Percentiles rank a stretch among this genome's conserved stretches.
Conservation (phyloP, 2,888 invertebrate species). For the Punctoribates punctum region DNA sequence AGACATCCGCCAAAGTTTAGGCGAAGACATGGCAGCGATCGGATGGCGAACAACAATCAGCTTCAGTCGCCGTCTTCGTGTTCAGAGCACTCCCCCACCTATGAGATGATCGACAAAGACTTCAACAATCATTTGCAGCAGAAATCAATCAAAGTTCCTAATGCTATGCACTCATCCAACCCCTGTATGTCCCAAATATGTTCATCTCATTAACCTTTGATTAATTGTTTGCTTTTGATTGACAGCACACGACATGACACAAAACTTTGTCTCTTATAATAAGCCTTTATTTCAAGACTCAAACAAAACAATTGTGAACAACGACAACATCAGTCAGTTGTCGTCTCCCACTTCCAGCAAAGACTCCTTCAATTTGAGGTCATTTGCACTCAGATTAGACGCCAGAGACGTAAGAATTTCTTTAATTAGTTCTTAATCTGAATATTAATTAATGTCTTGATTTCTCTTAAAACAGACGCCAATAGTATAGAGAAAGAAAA, state of each 20-base stretch:
- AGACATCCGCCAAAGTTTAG: slow-evolving; percentile 37
- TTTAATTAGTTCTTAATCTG: not conserved
- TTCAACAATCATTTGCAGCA: slow-evolving; percentile 26
- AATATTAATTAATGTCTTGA: not conserved
- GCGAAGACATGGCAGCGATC: not conserved
- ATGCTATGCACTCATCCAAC: slow-evolving; percentile 16
- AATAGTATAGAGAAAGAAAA: slow-evolving; percentile 5
- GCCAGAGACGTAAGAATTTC: slow-evolving; percentile 16
- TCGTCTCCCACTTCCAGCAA: slow-evolving; percentile 29
- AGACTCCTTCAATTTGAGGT: slow-evolving; percentile 32
- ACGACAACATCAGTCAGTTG: slow-evolving; percentile 2
- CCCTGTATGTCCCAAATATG: not conserved
- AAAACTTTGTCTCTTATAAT: slow-evolving; percentile 21
- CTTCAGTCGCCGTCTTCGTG: slow-evolving; percentile 20
- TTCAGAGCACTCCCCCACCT: slow-evolving; percentile 33
- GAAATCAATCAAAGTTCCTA: slow-evolving; percentile 33
- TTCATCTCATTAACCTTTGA: not conserved
- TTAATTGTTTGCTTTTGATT: not conserved
- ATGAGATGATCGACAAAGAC: slow-evolving; percentile 30
- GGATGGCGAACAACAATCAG: not conserved
- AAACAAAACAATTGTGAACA: not conserved
- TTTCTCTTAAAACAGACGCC: not conserved
- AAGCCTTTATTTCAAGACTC: slow-evolving; percentile 19
- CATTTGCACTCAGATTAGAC: slow-evolving; percentile 30
- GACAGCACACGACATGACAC: slow-evolving; percentile 21